Percentiles rank a stretch among this genome's conserved stretches.
Conservation (phyloP, 2,797 vertebrate species). For the Cuniculus paca region DNA sequence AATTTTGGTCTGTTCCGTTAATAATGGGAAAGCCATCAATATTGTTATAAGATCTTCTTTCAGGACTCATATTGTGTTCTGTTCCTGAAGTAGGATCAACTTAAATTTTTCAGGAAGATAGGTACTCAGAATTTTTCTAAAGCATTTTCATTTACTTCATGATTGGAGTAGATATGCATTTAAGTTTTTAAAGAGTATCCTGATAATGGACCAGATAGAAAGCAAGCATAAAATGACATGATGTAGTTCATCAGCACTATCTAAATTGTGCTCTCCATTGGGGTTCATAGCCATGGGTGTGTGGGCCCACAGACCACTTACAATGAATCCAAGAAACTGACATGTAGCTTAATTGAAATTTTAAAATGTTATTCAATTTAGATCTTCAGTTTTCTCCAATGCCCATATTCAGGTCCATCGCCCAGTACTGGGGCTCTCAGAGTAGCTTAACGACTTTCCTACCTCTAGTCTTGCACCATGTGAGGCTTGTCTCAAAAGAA, state of each 20-base stretch:
- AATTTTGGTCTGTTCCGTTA: slow-evolving; percentile 26
- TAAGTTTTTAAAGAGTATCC: slow-evolving; percentile 14
- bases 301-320: neutral
- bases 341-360: neutral
- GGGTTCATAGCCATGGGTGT: neutral
- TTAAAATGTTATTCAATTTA: neutral
- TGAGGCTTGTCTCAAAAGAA: neutral
- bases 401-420: neutral
- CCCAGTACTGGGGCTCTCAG: neutral
- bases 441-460: neutral
- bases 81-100: slow-evolving; percentile 2
- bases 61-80: neutral
- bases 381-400: neutral
- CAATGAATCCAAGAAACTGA: neutral
- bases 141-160: slow-evolving; percentile 41
- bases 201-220: neutral
- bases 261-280: neutral
- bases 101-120: slow-evolving; percentile 8
- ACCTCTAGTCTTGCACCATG: neutral
- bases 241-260: neutral
- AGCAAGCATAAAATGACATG: slow-evolving; percentile 2
- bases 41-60: slow-evolving; percentile 24
- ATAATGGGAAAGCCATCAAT: neutral
- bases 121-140: neutral
- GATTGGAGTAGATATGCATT: neutral